Percentiles rank a stretch among this genome's conserved stretches.
Evolutionary conservation across 2,888 invertebrate species (phyloP).

Genomic region (Rhaphigaster nebulosa): DNA sequence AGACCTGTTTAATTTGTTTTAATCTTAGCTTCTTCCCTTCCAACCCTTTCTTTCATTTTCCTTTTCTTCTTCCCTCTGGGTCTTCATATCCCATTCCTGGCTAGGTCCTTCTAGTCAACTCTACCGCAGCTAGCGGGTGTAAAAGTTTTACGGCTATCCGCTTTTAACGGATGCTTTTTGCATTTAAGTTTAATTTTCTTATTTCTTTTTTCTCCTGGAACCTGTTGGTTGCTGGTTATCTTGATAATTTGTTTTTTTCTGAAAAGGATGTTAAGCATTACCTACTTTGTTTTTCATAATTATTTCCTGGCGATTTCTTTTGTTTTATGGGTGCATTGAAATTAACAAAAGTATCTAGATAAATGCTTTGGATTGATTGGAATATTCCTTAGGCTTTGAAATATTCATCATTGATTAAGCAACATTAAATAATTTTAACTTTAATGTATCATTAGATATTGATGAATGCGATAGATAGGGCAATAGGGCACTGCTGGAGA

Average conservation of each 20-base stretch:
- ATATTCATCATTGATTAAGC: too few species aligned
- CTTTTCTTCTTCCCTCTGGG: neutral
- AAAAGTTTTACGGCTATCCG: constrained; percentile 28
- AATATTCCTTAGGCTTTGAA: too few species aligned
- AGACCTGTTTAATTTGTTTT: constrained; percentile 33
- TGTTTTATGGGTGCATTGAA: neutral
- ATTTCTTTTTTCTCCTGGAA: neutral
- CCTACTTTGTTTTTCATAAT: neutral
- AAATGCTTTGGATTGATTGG: too few species aligned
- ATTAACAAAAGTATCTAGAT: too few species aligned
- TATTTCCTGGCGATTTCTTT: neutral
- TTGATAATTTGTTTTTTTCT: neutral
- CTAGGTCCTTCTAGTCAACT: neutral
- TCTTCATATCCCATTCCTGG: constrained; percentile 6
- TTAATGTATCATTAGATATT: too few species aligned
- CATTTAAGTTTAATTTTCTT: neutral
- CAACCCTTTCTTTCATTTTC: neutral
- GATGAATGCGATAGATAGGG: too few species aligned
- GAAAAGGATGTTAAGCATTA: neutral
- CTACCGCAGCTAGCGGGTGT: neutral
- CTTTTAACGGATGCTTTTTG: constrained; percentile 1
- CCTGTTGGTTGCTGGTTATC: neutral
- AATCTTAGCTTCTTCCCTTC: constrained; percentile 39
- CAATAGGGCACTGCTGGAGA: too few species aligned
- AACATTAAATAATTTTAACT: too few species aligned